phyloP scores from a whole-genome alignment of 2,888 invertebrate genomes.

The Mesorhabditis belari region DNA sequence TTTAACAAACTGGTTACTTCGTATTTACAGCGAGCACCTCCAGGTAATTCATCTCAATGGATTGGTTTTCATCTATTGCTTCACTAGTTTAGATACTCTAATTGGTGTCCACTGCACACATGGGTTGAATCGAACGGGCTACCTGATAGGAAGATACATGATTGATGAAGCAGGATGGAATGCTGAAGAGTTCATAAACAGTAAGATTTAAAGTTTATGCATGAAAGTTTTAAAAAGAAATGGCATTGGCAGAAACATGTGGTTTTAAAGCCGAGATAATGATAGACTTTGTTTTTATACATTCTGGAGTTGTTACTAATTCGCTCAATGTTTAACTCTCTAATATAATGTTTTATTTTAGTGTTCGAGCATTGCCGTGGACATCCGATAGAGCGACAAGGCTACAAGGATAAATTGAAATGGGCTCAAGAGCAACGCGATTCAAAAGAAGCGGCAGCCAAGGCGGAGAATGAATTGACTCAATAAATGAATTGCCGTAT shows the following conservation, averaged over 20 bases:
- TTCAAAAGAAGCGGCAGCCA: background rate
- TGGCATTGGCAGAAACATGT: no score
- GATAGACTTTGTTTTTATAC: no score
- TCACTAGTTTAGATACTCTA: slow-evolving; percentile 50
- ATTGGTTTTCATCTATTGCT: background rate
- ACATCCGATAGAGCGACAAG: slow-evolving; percentile 53
- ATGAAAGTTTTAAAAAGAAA: no score
- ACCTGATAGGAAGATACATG: slow-evolving; percentile 56
- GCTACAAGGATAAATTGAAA: slow-evolving; percentile 44
- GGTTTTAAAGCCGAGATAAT: no score
- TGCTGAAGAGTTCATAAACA: slow-evolving; percentile 9
- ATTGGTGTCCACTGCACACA: slow-evolving; percentile 60
- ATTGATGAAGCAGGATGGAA: slow-evolving; percentile 1
- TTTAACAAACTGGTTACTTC: slow-evolving; percentile 24
- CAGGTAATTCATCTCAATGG: slow-evolving; percentile 10
- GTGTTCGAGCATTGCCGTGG: slow-evolving; percentile 53
- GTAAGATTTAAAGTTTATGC: no score
- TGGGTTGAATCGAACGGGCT: slow-evolving; percentile 60
- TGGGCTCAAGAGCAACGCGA: background rate
- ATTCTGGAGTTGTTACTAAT: no score
- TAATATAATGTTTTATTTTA: slow-evolving; percentile 11
- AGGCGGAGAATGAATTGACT: background rate
- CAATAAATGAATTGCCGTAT: no score
- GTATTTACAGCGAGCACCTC: slow-evolving; percentile 11
- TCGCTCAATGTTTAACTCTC: background rate